Base-by-base conservation (phyloP, 2,797 vertebrate genomes). In the Cirrhinus mrigala region DNA sequence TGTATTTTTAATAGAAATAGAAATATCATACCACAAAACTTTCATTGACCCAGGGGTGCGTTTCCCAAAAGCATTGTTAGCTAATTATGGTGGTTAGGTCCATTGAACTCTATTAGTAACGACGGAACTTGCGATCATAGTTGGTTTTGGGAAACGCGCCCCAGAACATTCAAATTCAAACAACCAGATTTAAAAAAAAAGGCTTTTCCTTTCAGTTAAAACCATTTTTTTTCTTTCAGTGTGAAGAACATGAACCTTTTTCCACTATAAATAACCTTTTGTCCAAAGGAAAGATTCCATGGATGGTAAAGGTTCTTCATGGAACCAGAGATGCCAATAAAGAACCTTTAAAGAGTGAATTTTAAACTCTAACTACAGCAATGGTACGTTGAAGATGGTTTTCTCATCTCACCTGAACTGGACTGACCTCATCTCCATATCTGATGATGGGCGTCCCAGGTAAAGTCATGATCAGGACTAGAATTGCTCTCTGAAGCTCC, bases 391-490 rank as follows among this genome's bases (percentile, higher is more conserved):
- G 18, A 75, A 16, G 37, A 29, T 5, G 6, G 6, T 24, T 84
- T 70, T 62, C 6, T 58, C 11, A 27, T 24, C 71, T 79, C 82
- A 96, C 95, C 92, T 89, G 82, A n/a, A 58, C 81, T 80, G 81
- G 88, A 60, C 79, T 75, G 10, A 94, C 60, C 40, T 94, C 91
- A 54, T 93, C 90, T 1, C 94, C 90, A n/a, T 92, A 90, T 52
- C 84, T 91, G 71, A 96, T 78, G 12, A 90, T 78, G 3, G 96
- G 95, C 0, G 96, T 93, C 37, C 96, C 96, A 9, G 95, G 96
- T 69, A 96, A 87, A 7, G 96, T 96, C 94, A 96, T 95, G 69
- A 91, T 84, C 85, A 96, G 54, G 83, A 96, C 92, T 81, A 95
- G 82, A 14, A 96, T 89, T 22, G 95, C 81, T 66, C 91, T 93